Evolutionary conservation across 1,140 invertebrate species (phyloP).

Genomic region (Zaprionus ghesquierei): DNA sequence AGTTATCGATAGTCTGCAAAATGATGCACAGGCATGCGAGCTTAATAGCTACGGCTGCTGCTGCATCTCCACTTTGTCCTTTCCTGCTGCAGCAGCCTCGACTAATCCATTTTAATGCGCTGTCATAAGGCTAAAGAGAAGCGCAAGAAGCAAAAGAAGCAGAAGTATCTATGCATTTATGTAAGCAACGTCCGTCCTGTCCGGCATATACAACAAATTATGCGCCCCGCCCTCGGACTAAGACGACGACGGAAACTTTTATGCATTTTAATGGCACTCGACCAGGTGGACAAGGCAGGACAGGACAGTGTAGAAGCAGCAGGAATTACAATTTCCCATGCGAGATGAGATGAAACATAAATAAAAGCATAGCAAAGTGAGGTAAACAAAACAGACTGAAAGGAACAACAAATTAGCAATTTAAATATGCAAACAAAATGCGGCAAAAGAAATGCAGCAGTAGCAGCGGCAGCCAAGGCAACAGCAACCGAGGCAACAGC

Average conservation of each 20-base stretch:
- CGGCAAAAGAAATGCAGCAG: neutral
- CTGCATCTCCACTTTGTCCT: neutral
- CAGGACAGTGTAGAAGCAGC: neutral
- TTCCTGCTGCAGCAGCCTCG: neutral
- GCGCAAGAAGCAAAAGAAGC: constrained; percentile 1
- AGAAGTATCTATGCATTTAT: constrained; percentile 37
- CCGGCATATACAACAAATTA: constrained; percentile 41
- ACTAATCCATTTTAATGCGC: constrained; percentile 38
- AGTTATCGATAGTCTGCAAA: neutral
- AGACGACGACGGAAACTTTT: constrained; percentile 25
- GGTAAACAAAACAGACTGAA: constrained; percentile 12
- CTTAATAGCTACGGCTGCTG: neutral
- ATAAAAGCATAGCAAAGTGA: constrained; percentile 7
- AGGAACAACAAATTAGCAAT: constrained; percentile 56
- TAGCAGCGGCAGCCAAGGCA: constrained; percentile 7
- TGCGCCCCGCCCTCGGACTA: constrained; percentile 25
- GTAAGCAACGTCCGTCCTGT: constrained; percentile 11
- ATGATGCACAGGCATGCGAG: neutral
- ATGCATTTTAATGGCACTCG: constrained; percentile 36
- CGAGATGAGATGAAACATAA: constrained; percentile 12
- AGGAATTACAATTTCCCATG: constrained; percentile 60
- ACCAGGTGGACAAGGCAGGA: constrained; percentile 20
- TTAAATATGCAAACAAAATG: constrained; percentile 38
- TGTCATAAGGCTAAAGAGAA: constrained; percentile 16
- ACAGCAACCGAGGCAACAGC: constrained; percentile 5